Base-by-base conservation (phyloP, 2,888 invertebrate species). In the Orthosia gracilis region DNA sequence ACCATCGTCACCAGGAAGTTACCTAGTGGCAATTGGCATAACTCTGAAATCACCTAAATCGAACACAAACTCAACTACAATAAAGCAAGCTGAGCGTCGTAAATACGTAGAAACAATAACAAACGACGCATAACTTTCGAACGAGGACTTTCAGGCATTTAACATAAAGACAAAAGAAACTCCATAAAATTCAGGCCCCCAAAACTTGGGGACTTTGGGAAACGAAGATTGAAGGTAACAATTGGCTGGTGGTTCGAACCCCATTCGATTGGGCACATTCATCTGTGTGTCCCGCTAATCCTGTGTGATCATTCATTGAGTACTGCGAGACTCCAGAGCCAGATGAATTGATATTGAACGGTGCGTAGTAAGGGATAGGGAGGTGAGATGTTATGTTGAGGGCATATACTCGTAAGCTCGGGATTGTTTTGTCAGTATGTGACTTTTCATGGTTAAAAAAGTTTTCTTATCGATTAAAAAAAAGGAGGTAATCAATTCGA, bases 341-440 rank as follows among this genome's bases (percentile, higher is more conserved):
- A 85, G 84, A 86, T 85, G 78, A 85, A 86, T 86, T 85, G 86
- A 82, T 85, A 83, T 83, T 80, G 87, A 84, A 84, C 82, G 84
- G 55, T 75, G 61, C 65, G 68, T 65, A 61, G 52, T 83, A 61
- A 73, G 18, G 65, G 52, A 26, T 17, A 59, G 52, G 47, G n/a
- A 47, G 55, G 58, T 63, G 68, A 50, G 47, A 47, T n/a, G 17
- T 12, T 26, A 18, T 59, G 55, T 52, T 13, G 63, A 50, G 17
- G 26, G 47, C 64, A 54, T 61, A 21, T 47, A 15, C n/a, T n/a
- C n/a, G 3, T n/a, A 59, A 23, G 69, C 12, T 52, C 2, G 17
- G 21, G n/a, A 18, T 40, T 18, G 7, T 47, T 52, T 40, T 13
- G 40, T n/a, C n/a, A 12, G 15, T 26, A 12, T 31, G 15, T 40